phyloP scores from a whole-genome alignment of 2,113 vertebrate species.

The Lophura nycthemera region DNA sequence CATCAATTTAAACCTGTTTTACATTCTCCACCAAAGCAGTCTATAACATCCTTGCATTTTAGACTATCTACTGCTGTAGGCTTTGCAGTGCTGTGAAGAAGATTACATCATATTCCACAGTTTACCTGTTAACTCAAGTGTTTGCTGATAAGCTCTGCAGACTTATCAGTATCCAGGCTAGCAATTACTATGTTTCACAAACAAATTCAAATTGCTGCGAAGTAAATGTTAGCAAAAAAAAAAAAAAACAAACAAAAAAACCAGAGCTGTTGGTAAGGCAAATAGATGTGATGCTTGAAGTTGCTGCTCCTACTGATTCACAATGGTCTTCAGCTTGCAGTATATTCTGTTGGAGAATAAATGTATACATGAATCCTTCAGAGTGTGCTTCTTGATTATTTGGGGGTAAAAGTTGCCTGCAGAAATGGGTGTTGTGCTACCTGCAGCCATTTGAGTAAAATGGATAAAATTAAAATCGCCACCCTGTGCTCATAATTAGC shows the following conservation, averaged over 20 bases:
- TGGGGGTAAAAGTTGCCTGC: not conserved
- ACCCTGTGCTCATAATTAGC: not conserved
- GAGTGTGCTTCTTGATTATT: not conserved
- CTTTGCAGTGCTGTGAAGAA: not conserved
- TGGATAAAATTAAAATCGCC: not conserved
- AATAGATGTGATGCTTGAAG: not conserved
- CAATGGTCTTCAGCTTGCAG: not conserved
- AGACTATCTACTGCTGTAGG: not conserved
- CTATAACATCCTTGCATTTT: not conserved
- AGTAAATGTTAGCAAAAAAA: not conserved
- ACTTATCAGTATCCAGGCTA: not conserved
- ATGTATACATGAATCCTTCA: not conserved
- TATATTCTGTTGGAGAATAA: not conserved
- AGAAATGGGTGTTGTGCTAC: not conserved
- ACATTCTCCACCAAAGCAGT: not conserved
- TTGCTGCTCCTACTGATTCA: not conserved
- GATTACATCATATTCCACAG: not conserved
- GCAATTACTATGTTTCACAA: constrained; percentile 4
- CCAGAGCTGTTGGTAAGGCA: not conserved
- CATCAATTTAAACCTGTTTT: not conserved
- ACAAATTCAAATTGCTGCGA: constrained; percentile 4
- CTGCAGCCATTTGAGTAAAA: not conserved
- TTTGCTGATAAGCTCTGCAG: not conserved
- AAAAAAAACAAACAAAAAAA: not conserved
- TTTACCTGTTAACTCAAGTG: not conserved